Base-by-base conservation (phyloP, 1,140 invertebrate genomes). In the Pseudachorutes palmiensis region DNA sequence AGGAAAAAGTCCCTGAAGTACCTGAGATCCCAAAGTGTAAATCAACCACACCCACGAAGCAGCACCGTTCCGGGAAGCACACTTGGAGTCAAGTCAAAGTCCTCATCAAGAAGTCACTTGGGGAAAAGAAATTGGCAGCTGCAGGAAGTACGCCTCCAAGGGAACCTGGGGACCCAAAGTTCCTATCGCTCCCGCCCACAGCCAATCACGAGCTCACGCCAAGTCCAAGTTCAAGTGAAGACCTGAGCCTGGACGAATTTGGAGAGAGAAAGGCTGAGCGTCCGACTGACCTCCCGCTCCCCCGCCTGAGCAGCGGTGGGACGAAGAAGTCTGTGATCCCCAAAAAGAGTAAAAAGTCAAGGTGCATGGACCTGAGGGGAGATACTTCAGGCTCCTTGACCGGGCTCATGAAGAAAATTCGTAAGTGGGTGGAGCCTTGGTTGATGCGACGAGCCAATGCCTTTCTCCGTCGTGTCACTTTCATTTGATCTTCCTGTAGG, bases 121-220 rank as follows among this genome's bases (percentile, higher is more conserved):
- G 61, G 5, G 49, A 55, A n/a, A 84, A 88, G 76, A 88, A 89
- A 78, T 81, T 90, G 70, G 88, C 85, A 78, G 88, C 30, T 30
- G 2, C 30, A 41, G 24, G n/a, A 24, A 14, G 2, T 41, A 33
- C 60, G 19, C 30, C 32, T 16, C n/a, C 19, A 2, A 36, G 2
- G 14, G 60, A 9, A 5, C 12, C 51, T 30, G 24, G 5, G 29
- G 59, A 64, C 2, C 45, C 22, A 2, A 64, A 64, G 45, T 30
- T 5, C 24, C 16, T 29, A 14, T 64, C 45, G 19, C 33, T n/a
- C 24, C 2, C 2, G 19, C 31, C 61, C 2, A 28, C 5, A 2
- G 3, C 2, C 24, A 62, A 41, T 41, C 30, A n/a, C 22, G 30
- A 36, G 24, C 51, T 55, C 9, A 55, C 12, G 12, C 51, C 51